phyloP scores from a whole-genome alignment of 2,888 invertebrate species.

The Branchellion lobata region DNA sequence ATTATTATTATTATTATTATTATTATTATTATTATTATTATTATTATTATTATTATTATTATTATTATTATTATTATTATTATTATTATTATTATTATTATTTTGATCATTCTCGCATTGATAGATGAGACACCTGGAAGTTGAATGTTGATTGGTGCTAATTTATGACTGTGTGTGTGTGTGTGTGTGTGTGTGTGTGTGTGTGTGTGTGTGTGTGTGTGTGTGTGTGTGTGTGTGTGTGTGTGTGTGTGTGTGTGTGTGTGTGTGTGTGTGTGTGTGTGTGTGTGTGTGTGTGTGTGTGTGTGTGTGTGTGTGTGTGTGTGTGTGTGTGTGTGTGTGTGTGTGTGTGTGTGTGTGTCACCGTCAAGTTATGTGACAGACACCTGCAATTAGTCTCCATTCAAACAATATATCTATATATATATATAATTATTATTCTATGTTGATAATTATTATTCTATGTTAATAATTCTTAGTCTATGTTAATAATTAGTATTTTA shows the following conservation, averaged over 20 bases:
- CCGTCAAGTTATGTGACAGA: no score
- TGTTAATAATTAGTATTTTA: no score
- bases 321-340: conserved; percentile 21
- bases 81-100: neutral
- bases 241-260: conserved; percentile 17
- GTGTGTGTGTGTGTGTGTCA: conserved; percentile 10
- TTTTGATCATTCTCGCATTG: neutral
- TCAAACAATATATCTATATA: no score
- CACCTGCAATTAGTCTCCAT: no score
- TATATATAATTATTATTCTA: no score
- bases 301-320: conserved; percentile 21
- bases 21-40: neutral
- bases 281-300: conserved; percentile 22
- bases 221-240: neutral
- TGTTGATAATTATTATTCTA: no score
- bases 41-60: neutral
- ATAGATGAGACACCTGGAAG: neutral
- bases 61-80: neutral
- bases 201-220: conserved; percentile 25
- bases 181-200: conserved; percentile 27
- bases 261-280: conserved; percentile 19
- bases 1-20: neutral
- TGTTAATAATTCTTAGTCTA: no score
- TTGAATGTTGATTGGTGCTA: conserved; percentile 71
- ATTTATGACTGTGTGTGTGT: conserved; percentile 55